Base-by-base conservation (phyloP, 2,113 vertebrate genomes). In the Atrichornis clamosus region DNA sequence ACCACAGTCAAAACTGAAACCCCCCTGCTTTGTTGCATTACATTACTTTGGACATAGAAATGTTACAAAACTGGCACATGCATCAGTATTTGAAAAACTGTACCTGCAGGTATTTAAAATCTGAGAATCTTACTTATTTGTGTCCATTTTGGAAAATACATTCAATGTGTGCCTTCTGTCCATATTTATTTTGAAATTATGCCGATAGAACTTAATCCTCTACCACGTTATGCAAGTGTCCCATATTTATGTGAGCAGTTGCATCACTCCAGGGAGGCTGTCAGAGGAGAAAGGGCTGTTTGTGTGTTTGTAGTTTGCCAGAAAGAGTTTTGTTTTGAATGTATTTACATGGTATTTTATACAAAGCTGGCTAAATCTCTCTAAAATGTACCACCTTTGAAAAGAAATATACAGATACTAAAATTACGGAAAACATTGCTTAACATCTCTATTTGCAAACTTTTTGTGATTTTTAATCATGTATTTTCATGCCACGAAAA, bases 321-420 rank as follows among this genome's bases (percentile, higher is more conserved):
- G 67, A 83, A 60, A 23, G 16, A 69, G 41, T 73, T 85, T 74
- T 87, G 58, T 78, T 94, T 37, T 84, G 94, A 92, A 94, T 93
- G 89, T 94, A 90, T 93, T 95, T 96, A 96, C 73, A 24, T 56
- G 78, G 8, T 89, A 92, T 93, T 72, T 85, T 90, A 75, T 83
- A 85, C 21, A 69, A 90, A 81, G 35, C 65, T 88, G 75, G 32
- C 52, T 88, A 62, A 68, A 73, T 23, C 72, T 80, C 89, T 79
- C 21, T 92, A 69, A 95, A 96, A 89, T 30, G 24, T 95, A 95
- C 84, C 86, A 60, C 58, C 82, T 83, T 93, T 68, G 39, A 92
- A 84, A 87, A 73, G 14, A 95, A 84, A 76, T 59, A 67, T 28
- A 84, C 3, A 78, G n/a, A 32, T 77, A 93, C 20, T 74, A 60